These are phyloP conservation scores for Dicerorhinus sumatrensis DNA, from an alignment of 2,113 vertebrate genomes.

Conservation along the genomic window DNA sequence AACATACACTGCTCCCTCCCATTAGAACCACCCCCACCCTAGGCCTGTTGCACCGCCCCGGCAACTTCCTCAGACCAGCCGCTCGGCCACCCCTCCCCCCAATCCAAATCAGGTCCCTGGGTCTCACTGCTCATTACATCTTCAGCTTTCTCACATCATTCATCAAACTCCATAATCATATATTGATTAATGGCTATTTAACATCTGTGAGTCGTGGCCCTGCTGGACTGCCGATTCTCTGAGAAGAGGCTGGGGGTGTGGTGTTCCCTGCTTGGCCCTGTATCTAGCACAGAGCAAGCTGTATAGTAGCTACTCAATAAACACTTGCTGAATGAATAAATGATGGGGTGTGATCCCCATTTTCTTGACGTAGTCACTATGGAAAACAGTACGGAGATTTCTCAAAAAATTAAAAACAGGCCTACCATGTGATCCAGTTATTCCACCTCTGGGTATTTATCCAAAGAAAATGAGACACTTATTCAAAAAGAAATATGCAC, in stretches of 20 bases:
- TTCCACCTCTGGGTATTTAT: too few relatives aligned
- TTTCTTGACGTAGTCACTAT: too few relatives aligned
- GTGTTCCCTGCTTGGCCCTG: background rate
- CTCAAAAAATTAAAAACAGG: too few relatives aligned
- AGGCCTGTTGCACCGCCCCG: background rate
- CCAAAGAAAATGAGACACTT: too few relatives aligned
- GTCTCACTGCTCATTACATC: background rate
- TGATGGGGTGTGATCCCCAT: too few relatives aligned
- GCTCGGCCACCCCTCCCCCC: background rate
- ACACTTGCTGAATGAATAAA: too few relatives aligned
- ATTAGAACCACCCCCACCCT: rapidly evolving
- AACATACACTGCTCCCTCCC: background rate
- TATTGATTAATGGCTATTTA: background rate
- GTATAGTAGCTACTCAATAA: background rate
- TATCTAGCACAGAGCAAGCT: background rate
- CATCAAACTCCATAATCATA: background rate
- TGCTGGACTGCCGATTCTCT: background rate
- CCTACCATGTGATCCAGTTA: too few relatives aligned
- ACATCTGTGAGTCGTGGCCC: background rate
- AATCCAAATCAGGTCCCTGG: background rate
- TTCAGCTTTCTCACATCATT: background rate
- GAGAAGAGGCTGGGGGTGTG: background rate
- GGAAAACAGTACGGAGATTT: too few relatives aligned
- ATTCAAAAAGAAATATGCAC: too few relatives aligned
- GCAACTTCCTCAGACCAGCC: background rate